Conservation (phyloP, 2,113 vertebrate species). For the Bagarius yarrelli region DNA sequence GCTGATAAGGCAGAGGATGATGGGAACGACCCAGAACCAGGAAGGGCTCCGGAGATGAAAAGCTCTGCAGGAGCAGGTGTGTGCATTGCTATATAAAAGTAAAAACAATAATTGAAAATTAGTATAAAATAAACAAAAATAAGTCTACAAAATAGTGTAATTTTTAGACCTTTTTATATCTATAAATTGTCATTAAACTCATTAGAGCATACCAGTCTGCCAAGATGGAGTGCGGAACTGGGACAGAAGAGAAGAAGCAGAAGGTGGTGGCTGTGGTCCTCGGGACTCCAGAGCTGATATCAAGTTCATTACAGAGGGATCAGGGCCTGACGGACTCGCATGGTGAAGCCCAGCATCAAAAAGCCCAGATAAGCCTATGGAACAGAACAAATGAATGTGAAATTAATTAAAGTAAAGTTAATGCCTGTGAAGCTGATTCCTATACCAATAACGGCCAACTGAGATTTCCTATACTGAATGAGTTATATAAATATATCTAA, state of each 20-base stretch:
- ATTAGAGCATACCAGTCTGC: slow-evolving; percentile 82
- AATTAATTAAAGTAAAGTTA: neutral
- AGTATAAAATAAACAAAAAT: neutral
- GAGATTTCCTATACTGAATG: neutral
- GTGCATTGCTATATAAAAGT: slow-evolving; percentile 83
- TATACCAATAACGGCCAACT: neutral
- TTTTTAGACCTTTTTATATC: neutral
- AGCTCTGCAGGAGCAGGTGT: slow-evolving; percentile 90
- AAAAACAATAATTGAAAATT: neutral
- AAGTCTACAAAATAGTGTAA: neutral
- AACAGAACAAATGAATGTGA: slow-evolving; percentile 29
- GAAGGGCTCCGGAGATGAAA: slow-evolving; percentile 91
- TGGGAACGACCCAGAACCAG: slow-evolving; percentile 89
- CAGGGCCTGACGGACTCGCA: slow-evolving; percentile 81
- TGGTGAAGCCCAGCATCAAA: slow-evolving; percentile 92
- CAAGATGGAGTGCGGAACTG: slow-evolving; percentile 93
- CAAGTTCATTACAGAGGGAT: slow-evolving; percentile 94
- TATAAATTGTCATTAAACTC: neutral
- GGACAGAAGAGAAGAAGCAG: slow-evolving; percentile 90
- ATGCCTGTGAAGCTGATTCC: neutral
- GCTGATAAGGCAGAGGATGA: slow-evolving; percentile 92
- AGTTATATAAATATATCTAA: neutral
- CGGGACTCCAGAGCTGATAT: slow-evolving; percentile 92
- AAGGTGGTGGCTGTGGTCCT: slow-evolving; percentile 87
- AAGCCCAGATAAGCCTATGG: slow-evolving; percentile 84